Base-by-base conservation (phyloP, 2,797 vertebrate genomes). In the Chelon labrosus region DNA sequence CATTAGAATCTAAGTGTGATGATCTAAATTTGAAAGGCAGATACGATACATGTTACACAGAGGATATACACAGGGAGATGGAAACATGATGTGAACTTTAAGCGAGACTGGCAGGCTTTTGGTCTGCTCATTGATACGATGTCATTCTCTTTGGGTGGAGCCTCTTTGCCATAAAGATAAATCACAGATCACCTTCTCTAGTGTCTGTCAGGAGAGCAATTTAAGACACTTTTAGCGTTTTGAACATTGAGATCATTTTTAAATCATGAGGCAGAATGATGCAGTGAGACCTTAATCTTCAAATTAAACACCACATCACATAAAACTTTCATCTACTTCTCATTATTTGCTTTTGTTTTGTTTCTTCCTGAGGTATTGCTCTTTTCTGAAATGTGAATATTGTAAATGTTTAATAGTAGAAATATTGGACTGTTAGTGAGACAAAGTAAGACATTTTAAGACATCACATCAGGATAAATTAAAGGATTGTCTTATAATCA, bases 1-100 rank as follows among this genome's bases (percentile, higher is more conserved):
- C 61, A 67, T 62, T 71, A 25, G 70, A 39, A 3, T 11, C 31
- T 25, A n/a, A 56, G 73, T 60, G 49, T 68, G 79, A 76, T 87
- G 88, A 88, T 82, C 85, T 80, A 64, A 77, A 87, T 75, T 70
- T 42, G 46, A 70, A 58, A 39, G 65, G 49, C 44, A 54, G n/a
- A n/a, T n/a, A n/a, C n/a, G 78, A 73, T 54, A 74, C 47, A 44
- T 74, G 60, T 73, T 75, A 72, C 50, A 67, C 11, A 63, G 56
- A 68, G 60, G 22, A 22, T 22, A 22, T 78, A 89, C 64, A 69
- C 60, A 57, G 55, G 2, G 66, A 75, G 77, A 80, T 41, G 38
- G 22, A 5, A 82, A 66, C 65, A 65, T 13, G 73, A 37, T 55
- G 39, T 62, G 65, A 78, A 77, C 82, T 38, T 74, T 52, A 39